Evolutionary conservation across 1,140 invertebrate genomes (phyloP), one percentile per base, ranked within the genome.

Genomic region (Microplitis demolitor): DNA sequence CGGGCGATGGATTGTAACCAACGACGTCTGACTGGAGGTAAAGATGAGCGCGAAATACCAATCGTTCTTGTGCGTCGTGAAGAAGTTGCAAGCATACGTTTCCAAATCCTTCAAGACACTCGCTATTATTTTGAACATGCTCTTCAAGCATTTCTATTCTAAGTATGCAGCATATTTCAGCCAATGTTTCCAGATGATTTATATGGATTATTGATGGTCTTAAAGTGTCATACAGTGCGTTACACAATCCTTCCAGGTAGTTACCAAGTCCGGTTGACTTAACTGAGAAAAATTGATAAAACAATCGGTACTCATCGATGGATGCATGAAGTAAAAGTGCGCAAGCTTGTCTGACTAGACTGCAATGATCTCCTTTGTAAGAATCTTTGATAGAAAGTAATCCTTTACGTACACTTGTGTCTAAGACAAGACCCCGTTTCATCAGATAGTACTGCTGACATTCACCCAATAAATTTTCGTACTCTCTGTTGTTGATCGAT

Each of bases 171-270:
- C 97, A 99, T 24, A 99, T 91, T 87, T 99, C 98, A 0, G 97
- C 95, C 11, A 99, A 87, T 0, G 98, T 98, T 89, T 99, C 98
- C 78, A 99, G 88, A 88, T 99, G 98, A 83, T 98, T 97, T 63
- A 99, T 96, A 81, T 98, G 96, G 74, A 99, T 98, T 50, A 99
- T 94, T 67, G 96, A 92, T 1, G 98, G 97, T n/a, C 98, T 89
- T 68, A 99, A 85, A 1, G 92, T 92, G 82, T 99, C 98, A 82
- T 99, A 99, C 5, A 99, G 83, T 60, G 93, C 92, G 13, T 92
- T 94, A 82, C 97, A 99, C 0, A 99, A 84, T 0, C 91, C 91
- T 77, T 96, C 95, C 33, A 99, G 83, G 81, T 94, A 95, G 14
- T 91, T 88, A 16, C 91, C 92, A 74, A 97, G 83, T 35, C 91